These are phyloP conservation scores for Reticulitermes speratus DNA, from an alignment of 1,140 invertebrate species.

Conservation along the genomic window DNA sequence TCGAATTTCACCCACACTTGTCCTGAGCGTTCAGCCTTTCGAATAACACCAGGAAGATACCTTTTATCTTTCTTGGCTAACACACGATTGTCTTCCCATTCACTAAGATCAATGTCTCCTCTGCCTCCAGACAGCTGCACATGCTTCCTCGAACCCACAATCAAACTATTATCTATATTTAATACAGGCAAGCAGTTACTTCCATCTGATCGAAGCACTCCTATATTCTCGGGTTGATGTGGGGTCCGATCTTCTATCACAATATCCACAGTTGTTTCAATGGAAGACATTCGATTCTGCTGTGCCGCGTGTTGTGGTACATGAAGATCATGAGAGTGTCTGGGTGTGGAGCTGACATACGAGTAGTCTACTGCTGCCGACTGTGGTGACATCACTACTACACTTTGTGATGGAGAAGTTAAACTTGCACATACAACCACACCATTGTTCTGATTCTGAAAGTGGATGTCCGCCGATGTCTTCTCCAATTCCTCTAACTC, in stretches of 20 bases:
- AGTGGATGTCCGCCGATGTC: constrained; percentile 41
- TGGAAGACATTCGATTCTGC: background rate
- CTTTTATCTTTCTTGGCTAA: constrained; percentile 78
- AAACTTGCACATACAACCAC: constrained; percentile 30
- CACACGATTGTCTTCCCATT: constrained; percentile 88
- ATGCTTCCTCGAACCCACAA: constrained; percentile 43
- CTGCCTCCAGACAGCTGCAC: constrained; percentile 37
- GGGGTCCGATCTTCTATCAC: constrained; percentile 24
- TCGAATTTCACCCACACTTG: constrained; percentile 76
- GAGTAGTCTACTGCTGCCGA: constrained; percentile 62
- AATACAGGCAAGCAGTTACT: constrained; percentile 13
- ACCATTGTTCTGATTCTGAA: constrained; percentile 38
- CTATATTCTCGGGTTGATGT: constrained; percentile 26
- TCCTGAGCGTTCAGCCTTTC: constrained; percentile 56
- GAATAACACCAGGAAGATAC: constrained; percentile 81
- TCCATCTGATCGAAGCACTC: background rate
- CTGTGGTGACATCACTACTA: constrained; percentile 56
- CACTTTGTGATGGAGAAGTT: constrained; percentile 44
- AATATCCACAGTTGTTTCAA: constrained; percentile 18
- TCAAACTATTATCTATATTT: constrained; percentile 27
- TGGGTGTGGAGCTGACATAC: constrained; percentile 37
- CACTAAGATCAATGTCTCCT: constrained; percentile 73
- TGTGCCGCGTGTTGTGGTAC: background rate
- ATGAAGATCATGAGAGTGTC: background rate
- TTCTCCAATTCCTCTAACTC: constrained; percentile 68